phyloP scores from a whole-genome alignment of 2,113 vertebrate species.

The Lepus europaeus region DNA sequence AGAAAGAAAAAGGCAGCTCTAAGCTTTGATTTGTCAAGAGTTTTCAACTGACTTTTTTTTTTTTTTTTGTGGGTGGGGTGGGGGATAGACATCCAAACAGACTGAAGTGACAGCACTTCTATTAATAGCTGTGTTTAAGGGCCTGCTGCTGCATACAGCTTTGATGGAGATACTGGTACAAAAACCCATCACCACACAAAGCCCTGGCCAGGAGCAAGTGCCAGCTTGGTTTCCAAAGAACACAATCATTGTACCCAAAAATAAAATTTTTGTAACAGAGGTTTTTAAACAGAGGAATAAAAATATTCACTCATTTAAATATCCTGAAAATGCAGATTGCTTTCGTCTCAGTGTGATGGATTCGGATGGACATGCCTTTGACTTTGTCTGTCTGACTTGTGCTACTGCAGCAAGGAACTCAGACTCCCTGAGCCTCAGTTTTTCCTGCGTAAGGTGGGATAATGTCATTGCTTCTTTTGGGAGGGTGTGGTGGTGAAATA shows the following conservation, averaged over 20 bases:
- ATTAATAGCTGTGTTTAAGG: neutral
- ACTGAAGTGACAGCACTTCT: neutral
- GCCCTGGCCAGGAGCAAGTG: neutral
- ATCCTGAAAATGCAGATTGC: neutral
- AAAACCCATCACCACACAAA: neutral
- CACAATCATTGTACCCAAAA: neutral
- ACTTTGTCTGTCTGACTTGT: neutral
- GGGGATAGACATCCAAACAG: neutral
- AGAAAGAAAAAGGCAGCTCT: neutral
- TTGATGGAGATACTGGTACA: neutral
- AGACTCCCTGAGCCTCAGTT: neutral
- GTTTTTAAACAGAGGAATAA: neutral
- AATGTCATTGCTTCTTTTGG: neutral
- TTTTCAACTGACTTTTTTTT: neutral
- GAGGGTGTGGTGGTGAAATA: neutral
- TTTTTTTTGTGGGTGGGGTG: neutral
- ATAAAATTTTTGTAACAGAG: neutral
- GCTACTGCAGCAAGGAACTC: neutral
- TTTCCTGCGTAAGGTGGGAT: neutral
- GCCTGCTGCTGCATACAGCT: neutral
- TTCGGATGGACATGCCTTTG: neutral
- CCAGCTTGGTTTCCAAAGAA: slow-evolving; percentile 18
- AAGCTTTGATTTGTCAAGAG: neutral
- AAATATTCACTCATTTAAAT: neutral
- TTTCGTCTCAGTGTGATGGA: neutral